Conservation (phyloP, 2,113 vertebrate genomes). For the Bucco capensis region DNA sequence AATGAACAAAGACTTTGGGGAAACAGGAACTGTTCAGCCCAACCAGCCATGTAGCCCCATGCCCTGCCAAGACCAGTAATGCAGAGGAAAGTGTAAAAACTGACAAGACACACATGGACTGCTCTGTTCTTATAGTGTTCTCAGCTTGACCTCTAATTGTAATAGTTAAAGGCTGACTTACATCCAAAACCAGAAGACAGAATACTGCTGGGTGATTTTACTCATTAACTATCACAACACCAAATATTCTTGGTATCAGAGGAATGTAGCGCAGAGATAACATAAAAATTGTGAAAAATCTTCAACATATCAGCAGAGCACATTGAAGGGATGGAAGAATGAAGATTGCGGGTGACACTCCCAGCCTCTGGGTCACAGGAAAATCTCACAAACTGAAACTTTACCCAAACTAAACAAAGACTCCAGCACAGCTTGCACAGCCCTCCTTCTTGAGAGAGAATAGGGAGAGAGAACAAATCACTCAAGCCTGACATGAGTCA, state of each 20-base stretch:
- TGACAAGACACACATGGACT: rapidly evolving
- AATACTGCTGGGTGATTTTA: not conserved
- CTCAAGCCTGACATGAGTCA: not conserved
- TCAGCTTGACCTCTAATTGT: not conserved
- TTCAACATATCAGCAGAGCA: not conserved
- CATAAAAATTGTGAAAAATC: conserved; percentile 17
- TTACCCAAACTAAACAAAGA: conserved; percentile 47
- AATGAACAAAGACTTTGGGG: not conserved
- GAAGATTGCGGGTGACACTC: not conserved
- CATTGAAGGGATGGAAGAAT: not conserved
- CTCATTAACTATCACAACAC: not conserved
- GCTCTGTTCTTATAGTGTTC: not conserved
- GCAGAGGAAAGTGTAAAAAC: not conserved
- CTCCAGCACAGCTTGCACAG: conserved; percentile 1
- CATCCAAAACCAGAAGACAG: not conserved
- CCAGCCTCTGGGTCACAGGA: not conserved
- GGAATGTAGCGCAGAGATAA: not conserved
- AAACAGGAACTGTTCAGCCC: not conserved
- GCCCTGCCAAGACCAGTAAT: not conserved
- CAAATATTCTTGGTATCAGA: conserved; percentile 26
- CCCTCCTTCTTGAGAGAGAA: conserved; percentile 17
- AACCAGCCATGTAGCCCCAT: not conserved
- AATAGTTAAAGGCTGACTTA: not conserved
- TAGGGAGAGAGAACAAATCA: conserved; percentile 40
- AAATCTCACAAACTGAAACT: conserved; percentile 22